Evolutionary conservation across 2,113 vertebrate species (phyloP).

Genomic region (Oxygymnocypris stewartii): DNA sequence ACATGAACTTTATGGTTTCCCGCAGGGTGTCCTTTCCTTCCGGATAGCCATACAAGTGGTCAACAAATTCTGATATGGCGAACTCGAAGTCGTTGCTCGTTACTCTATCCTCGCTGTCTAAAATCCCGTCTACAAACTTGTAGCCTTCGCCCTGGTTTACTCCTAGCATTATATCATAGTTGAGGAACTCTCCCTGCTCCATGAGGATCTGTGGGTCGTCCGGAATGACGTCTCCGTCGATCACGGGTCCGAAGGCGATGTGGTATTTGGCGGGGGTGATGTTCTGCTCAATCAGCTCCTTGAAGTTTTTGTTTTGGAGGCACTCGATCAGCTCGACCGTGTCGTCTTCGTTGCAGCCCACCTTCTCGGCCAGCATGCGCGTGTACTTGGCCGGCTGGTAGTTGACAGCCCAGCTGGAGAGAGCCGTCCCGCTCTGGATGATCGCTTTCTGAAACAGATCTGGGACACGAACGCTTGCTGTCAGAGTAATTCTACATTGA

Average conservation of each 20-base stretch:
- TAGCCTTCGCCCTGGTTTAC: conserved; percentile 96
- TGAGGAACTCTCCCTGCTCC: conserved; percentile 99
- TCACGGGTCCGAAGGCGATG: conserved; percentile 97
- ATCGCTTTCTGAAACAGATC: conserved; percentile 98
- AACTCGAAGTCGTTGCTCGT: conserved; percentile 92
- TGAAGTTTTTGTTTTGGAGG: conserved; percentile 86
- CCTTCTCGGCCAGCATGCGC: conserved; percentile 87
- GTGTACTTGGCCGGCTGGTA: conserved; percentile 97
- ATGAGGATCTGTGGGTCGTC: conserved; percentile 98
- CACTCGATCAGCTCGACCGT: conserved; percentile 90
- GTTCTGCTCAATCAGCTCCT: conserved; percentile 91
- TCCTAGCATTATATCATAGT: conserved; percentile 97
- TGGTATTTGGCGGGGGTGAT: conserved; percentile 93
- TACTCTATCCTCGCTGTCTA: conserved; percentile 91
- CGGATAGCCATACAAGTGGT: conserved; percentile 92
- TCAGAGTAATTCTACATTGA: not conserved
- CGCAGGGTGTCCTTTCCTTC: conserved; percentile 89
- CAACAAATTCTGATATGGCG: conserved; percentile 93
- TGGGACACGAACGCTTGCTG: conserved; percentile 62
- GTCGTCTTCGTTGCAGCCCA: conserved; percentile 92
- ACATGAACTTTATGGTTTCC: conserved; percentile 98
- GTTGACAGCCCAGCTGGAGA: conserved; percentile 99
- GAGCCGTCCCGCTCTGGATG: conserved; percentile 96
- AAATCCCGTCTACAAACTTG: conserved; percentile 92
- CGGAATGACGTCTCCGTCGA: conserved; percentile 96